Evolutionary conservation across 2,113 vertebrate species (phyloP).

Genomic region (Ondatra zibethicus): DNA sequence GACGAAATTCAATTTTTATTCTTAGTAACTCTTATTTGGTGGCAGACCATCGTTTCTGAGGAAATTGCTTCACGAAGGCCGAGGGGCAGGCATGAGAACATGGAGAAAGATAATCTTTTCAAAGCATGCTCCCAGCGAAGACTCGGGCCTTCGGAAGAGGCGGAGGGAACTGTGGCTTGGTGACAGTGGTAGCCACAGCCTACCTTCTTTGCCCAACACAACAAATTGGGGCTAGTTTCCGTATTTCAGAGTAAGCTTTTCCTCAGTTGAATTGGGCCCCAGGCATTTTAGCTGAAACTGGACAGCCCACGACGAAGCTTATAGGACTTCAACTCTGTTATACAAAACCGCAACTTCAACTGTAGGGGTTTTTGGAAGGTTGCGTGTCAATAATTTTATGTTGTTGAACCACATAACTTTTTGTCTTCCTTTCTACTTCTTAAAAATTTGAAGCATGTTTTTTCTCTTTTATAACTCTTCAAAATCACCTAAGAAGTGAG

Average conservation of each 20-base stretch:
- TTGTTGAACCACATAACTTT: neutral
- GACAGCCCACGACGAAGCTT: neutral
- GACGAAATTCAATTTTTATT: conserved; percentile 99
- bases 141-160: conserved; percentile 7
- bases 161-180: conserved; percentile 43
- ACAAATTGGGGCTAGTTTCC: rapidly evolving
- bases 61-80: conserved; percentile 85
- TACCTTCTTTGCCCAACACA: neutral
- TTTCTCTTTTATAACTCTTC: neutral
- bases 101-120: conserved; percentile 80
- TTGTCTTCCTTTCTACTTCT: neutral
- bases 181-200: neutral
- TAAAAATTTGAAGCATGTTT: neutral
- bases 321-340: neutral
- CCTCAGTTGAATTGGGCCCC: neutral
- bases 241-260: neutral
- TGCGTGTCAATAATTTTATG: neutral
- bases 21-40: conserved; percentile 94
- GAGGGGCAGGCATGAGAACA: conserved; percentile 74
- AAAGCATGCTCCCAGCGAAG: conserved; percentile 72
- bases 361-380: neutral
- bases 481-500: conserved; percentile 12
- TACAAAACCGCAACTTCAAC: neutral
- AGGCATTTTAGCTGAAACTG: neutral
- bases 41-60: conserved; percentile 85